Conservation (phyloP, 2,888 invertebrate species). For the Diogma glabrata region DNA sequence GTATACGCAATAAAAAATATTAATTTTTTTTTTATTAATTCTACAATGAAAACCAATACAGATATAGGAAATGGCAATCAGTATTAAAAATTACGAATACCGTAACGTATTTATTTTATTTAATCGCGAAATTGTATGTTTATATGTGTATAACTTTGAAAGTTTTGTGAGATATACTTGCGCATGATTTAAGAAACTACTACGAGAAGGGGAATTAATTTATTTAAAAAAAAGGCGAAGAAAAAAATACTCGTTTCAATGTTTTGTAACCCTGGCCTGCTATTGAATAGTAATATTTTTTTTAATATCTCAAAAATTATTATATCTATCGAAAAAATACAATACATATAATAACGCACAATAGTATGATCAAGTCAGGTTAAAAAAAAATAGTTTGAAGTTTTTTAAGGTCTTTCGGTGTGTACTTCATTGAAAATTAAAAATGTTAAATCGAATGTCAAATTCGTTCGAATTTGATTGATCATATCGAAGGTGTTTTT, state of each 20-base stretch:
- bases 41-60: not conserved
- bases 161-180: too few relatives aligned
- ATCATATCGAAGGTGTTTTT: too few relatives aligned
- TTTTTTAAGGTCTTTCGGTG: constrained; percentile 5
- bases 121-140: constrained; percentile 5
- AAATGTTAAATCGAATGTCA: too few relatives aligned
- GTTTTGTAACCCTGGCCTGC: constrained; percentile 12
- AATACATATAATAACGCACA: constrained; percentile 2
- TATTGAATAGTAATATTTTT: constrained; percentile 9
- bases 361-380: not conserved
- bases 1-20: constrained; percentile 5
- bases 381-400: not conserved
- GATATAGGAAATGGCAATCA: not conserved
- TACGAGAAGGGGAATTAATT: too few relatives aligned
- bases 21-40: not conserved
- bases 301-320: not conserved
- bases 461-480: too few relatives aligned
- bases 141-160: constrained; percentile 8
- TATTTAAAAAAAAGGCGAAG: too few relatives aligned
- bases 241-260: constrained; percentile 9
- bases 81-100: constrained; percentile 3
- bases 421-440: constrained; percentile 2
- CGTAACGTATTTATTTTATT: not conserved
- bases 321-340: not conserved
- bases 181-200: too few relatives aligned